phyloP scores from a whole-genome alignment of 2,797 vertebrate genomes.

The Chloroceryle inda region DNA sequence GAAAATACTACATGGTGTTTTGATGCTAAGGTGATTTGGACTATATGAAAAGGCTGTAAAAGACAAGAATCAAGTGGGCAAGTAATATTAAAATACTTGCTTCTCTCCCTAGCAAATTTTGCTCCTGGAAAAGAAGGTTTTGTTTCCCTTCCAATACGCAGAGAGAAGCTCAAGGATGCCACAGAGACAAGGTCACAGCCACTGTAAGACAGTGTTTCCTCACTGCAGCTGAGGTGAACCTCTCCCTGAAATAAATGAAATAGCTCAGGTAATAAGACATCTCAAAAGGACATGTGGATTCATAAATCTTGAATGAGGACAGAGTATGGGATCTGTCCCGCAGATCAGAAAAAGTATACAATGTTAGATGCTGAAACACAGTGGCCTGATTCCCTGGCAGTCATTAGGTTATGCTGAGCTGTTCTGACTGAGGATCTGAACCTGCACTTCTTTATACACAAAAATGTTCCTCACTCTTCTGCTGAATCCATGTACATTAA shows the following conservation, averaged over 20 bases:
- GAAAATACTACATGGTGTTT: not conserved
- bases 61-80: not conserved
- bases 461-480: not conserved
- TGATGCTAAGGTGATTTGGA: not conserved
- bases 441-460: rapidly evolving
- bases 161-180: not conserved
- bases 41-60: not conserved
- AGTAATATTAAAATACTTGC: not conserved
- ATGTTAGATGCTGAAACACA: not conserved
- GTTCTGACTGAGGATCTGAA: not conserved
- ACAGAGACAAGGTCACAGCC: not conserved
- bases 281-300: not conserved
- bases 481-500: not conserved
- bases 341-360: not conserved
- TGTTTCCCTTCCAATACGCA: not conserved
- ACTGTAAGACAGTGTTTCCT: not conserved
- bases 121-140: not conserved
- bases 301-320: not conserved
- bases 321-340: not conserved
- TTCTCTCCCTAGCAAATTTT: not conserved
- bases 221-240: not conserved
- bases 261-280: not conserved
- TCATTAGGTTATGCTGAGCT: not conserved
- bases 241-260: not conserved
- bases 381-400: not conserved